Conservation (phyloP, 2,888 invertebrate genomes). For the Gastracanthus pulcherrimus region DNA sequence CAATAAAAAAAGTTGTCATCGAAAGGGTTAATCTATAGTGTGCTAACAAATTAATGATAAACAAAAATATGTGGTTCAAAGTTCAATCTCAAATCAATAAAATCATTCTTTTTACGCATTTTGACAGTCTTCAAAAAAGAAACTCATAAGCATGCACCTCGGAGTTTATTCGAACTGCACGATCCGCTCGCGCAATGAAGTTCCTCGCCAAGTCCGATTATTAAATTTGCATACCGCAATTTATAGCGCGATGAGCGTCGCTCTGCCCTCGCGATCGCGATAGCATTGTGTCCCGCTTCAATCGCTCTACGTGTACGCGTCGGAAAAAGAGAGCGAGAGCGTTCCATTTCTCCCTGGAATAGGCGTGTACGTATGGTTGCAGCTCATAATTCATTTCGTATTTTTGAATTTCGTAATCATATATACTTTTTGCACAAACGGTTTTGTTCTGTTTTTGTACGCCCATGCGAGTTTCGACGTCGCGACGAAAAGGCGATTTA, state of each 20-base stretch:
- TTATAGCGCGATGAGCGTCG: conserved; percentile 67
- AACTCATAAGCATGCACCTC: too few relatives aligned
- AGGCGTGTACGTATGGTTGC: too few relatives aligned
- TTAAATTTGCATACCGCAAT: conserved; percentile 73
- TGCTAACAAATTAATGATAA: too few relatives aligned
- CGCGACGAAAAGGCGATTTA: conserved; percentile 19
- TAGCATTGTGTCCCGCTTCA: conserved; percentile 66
- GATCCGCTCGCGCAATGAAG: conserved; percentile 32
- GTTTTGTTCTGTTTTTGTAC: not conserved
- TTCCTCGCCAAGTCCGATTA: conserved; percentile 60
- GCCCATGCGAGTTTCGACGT: conserved; percentile 29
- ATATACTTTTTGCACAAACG: not conserved
- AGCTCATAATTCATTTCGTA: conserved; percentile 33
- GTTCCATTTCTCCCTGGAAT: not conserved
- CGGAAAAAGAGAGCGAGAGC: not conserved
- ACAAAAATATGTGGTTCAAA: too few relatives aligned
- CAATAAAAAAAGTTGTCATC: too few relatives aligned
- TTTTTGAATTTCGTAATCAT: conserved; percentile 44
- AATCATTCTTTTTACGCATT: too few relatives aligned
- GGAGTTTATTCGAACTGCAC: too few relatives aligned
- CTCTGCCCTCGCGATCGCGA: conserved; percentile 68
- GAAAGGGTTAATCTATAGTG: too few relatives aligned
- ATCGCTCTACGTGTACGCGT: too few relatives aligned
- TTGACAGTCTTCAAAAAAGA: too few relatives aligned
- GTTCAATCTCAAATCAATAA: too few relatives aligned